These are phyloP conservation scores for Dasypogon diadema DNA, from an alignment of 2,888 invertebrate species.

Conservation along the genomic window DNA sequence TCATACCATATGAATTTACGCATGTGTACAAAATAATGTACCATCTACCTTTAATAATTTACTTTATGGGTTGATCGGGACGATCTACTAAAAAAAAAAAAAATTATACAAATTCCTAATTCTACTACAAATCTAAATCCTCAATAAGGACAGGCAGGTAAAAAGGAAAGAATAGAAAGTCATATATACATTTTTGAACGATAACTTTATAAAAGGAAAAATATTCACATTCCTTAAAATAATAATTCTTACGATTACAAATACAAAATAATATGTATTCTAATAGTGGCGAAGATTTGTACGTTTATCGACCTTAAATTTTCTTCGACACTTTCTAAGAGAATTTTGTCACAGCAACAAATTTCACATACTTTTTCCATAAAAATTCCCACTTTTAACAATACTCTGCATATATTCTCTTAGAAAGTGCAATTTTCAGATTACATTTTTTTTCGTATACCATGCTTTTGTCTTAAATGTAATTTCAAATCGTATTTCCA, in stretches of 20 bases:
- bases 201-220: conserved; percentile 45
- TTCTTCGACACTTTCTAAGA: no score
- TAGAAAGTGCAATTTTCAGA: conserved; percentile 13
- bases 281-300: conserved; percentile 30
- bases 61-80: conserved; percentile 32
- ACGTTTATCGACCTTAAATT: conserved; percentile 11
- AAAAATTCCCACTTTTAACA: no score
- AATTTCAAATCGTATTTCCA: conserved; percentile 69
- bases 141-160: neutral
- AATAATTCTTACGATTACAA: conserved; percentile 16
- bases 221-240: conserved; percentile 32
- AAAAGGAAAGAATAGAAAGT: conserved; percentile 39
- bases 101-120: neutral
- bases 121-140: neutral
- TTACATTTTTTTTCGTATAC: conserved; percentile 68
- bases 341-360: neutral
- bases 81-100: neutral
- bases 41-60: neutral
- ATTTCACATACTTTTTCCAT: conserved; percentile 1
- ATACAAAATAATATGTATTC: conserved; percentile 40
- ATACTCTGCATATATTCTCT: no score
- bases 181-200: conserved; percentile 45
- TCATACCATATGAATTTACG: no score
- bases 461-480: conserved; percentile 68
- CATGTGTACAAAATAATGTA: no score